A percentile compares a stretch with the other conserved stretches of the same genome.
These are phyloP conservation scores for Peromyscus leucopus DNA, from an alignment of 2,113 vertebrate species.

Conservation along the genomic window DNA sequence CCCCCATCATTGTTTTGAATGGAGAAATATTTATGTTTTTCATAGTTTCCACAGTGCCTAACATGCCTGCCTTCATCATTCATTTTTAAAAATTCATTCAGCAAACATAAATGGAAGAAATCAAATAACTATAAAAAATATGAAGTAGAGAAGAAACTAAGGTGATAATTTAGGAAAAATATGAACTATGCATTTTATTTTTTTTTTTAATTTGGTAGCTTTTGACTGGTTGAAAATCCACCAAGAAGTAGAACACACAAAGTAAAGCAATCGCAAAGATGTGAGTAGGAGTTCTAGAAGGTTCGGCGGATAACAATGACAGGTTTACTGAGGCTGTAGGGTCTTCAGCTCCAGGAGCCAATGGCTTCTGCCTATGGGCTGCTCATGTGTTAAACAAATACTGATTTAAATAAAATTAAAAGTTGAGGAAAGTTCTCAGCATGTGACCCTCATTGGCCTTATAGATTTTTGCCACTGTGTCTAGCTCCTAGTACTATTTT, in stretches of 20 bases:
- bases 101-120: conserved; percentile 18
- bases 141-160: conserved; percentile 4
- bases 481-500: background rate
- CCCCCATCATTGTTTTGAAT: background rate
- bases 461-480: background rate
- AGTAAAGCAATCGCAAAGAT: background rate
- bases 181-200: background rate
- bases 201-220: background rate
- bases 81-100: background rate
- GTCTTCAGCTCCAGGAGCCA: background rate
- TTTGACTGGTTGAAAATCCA: background rate
- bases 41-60: background rate
- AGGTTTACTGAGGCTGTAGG: background rate
- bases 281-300: background rate
- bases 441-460: background rate
- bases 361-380: background rate
- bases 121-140: background rate
- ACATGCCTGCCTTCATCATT: background rate
- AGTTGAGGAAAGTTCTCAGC: background rate
- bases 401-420: background rate
- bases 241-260: background rate
- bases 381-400: background rate
- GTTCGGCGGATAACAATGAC: background rate
- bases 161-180: background rate
- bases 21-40: background rate